These are phyloP conservation scores for Eciton burchellii DNA, from an alignment of 1,140 invertebrate species.

Conservation along the genomic window DNA sequence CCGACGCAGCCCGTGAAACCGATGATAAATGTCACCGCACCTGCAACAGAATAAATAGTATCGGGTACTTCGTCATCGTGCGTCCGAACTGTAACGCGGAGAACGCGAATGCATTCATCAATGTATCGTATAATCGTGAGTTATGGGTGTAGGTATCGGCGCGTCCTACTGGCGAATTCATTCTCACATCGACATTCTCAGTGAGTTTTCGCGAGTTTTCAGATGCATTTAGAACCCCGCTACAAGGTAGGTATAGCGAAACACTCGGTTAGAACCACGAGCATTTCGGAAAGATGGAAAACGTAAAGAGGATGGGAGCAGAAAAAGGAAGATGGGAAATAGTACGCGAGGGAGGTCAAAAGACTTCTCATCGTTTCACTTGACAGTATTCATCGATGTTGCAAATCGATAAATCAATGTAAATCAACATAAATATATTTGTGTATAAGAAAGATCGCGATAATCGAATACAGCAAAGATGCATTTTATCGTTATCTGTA, in stretches of 20 bases:
- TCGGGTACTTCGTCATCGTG: conserved; percentile 41
- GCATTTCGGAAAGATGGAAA: conserved; percentile 16
- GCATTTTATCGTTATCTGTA: not conserved
- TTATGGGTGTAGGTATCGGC: conserved; percentile 29
- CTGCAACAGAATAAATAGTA: conserved; percentile 84
- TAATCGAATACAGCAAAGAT: not conserved
- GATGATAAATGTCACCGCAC: conserved; percentile 96
- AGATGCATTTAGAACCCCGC: conserved; percentile 24
- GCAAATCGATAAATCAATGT: not conserved
- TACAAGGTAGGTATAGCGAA: conserved; percentile 1
- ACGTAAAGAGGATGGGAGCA: not conserved
- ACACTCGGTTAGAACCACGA: conserved; percentile 8
- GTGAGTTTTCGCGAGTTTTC: conserved; percentile 17
- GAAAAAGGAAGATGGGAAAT: not conserved
- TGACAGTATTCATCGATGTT: not conserved
- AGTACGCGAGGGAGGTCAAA: not conserved
- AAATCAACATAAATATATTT: conserved; percentile 6
- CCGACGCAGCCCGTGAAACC: conserved; percentile 99
- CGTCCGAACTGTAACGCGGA: conserved; percentile 23
- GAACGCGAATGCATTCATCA: conserved; percentile 49
- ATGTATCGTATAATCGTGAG: conserved; percentile 55
- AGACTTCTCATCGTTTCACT: conserved; percentile 37
- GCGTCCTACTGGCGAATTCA: conserved; percentile 45
- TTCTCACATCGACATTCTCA: conserved; percentile 38
- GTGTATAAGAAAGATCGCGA: not conserved